Evolutionary conservation across 2,888 invertebrate genomes (phyloP), one percentile per base, ranked within the genome.

Genomic region (Stenodera caucasica): DNA sequence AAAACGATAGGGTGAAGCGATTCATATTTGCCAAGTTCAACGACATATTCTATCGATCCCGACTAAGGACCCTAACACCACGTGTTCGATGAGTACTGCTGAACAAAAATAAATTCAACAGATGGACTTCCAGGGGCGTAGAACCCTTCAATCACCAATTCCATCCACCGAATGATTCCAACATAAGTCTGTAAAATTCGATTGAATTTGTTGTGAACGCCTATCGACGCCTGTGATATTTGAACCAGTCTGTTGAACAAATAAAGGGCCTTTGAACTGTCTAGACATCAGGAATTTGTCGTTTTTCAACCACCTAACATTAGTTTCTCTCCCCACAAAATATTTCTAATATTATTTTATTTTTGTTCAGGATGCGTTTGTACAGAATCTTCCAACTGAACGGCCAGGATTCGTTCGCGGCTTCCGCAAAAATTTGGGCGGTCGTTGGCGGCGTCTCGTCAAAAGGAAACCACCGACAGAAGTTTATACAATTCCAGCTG

Each of bases 381-480:
- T 90, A 84, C 89, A 90, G 83, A 88, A 86, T 75, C 72, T 84
- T 63, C 81, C 83, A 59, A 75, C 82, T 75, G 90, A 90, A 79
- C 85, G 89, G 79, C 86, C 88, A 73, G 90, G 91, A 75, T 90
- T 92, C 80, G 84, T 84, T 67, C 89, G 90, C 80, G 91, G 91
- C 79, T 89, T 92, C 81, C 88, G 91, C 72, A 92, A 92, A 81
- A 92, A 92, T 80, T 87, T 92, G 75, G 90, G 92, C 75, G 92
- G 92, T 75, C 89, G 90, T 78, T 92, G 92, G 88, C 89, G 90
- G 81, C 88, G 92, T 77, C 84, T 92, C 74, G 91, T 92, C 70
- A 90, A 91, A 80, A 90, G 89, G 86, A 92, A 92, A 84, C 88
- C 91, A 68, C 87, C 88, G 77, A 88, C 89, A 80, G 90, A 91